Evolutionary conservation across 2,113 vertebrate species (phyloP).

Genomic region (Chaetorhynchus papuensis): DNA sequence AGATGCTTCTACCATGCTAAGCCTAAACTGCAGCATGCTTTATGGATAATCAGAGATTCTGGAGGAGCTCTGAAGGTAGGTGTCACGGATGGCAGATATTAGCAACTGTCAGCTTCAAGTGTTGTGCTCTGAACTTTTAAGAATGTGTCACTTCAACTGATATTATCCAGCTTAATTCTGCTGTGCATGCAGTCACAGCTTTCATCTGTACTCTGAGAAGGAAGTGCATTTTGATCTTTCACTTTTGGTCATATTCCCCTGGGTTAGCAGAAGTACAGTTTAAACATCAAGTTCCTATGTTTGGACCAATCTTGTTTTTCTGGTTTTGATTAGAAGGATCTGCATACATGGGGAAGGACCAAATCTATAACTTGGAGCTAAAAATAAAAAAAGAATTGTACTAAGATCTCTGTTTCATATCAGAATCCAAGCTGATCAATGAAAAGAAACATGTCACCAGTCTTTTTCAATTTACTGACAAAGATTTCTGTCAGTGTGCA

Average conservation of each 20-base stretch:
- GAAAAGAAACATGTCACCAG: neutral
- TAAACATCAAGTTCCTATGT: neutral
- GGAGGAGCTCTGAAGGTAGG: neutral
- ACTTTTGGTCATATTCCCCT: neutral
- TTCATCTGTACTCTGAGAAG: neutral
- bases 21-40: constrained; percentile 4
- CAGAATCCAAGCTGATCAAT: neutral
- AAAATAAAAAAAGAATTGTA: neutral
- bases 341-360: neutral
- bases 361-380: neutral
- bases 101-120: neutral
- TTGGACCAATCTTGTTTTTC: neutral
- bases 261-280: neutral
- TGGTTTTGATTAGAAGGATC: neutral
- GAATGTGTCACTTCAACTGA: neutral
- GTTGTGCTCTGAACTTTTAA: neutral
- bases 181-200: neutral
- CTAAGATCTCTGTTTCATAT: neutral
- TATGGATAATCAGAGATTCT: neutral
- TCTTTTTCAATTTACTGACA: neutral
- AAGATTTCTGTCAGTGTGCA: neutral
- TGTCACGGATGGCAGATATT: neutral
- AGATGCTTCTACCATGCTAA: neutral
- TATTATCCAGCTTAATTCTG: neutral
- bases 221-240: neutral